Evolutionary conservation across 53 echinoderm and acorn worm species (phyloP), one percentile per base, ranked within the genome.

Genomic region (Mesocentrotus franciscanus): DNA sequence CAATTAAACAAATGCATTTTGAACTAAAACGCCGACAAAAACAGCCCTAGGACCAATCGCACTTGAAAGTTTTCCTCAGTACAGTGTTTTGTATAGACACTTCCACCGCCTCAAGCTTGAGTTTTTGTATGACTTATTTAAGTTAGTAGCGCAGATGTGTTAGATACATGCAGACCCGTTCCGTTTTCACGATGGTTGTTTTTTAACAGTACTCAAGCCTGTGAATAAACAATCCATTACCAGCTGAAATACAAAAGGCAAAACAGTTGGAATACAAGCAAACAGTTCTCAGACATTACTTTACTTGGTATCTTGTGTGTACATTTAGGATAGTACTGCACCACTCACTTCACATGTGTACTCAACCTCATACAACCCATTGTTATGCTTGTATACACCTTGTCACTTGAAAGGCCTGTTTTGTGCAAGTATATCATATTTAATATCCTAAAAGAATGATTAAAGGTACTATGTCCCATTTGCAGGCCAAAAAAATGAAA

Each of bases 121-220:
- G 17, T 94, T 66, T 94, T 94, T 94, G 85, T 85, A 55, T 42
- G 64, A 61, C 70, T 94, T 85, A 85, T 94, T 85, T 62, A 85
- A 94, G 95, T 94, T 94, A 94, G 95, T n/a, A 72, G 95, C 95
- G 95, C 95, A 94, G 95, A 94, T 94, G 95, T 94, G 36, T 85
- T 85, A 85, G 95, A 85, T 85, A 94, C 95, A 93, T 93, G 39
- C 83, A 81, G 24, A 22, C 94, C 61, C 33, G 32, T 91, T 81
- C 29, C 83, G 39, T 93, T 93, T 79, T 60, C 32, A 93, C 61
- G 33, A 60, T 60, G 60, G 62, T 85, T 85, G 55, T 49, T 39
- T 85, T 61, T 92, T 72, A 92, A 92, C 92, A 72, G 74, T 92
- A 66, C 61, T 93, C 94, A 93, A 93, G 94, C 62, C 57, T 83